Conservation (phyloP, 2,888 invertebrate species). For the Lymantria dispar region DNA sequence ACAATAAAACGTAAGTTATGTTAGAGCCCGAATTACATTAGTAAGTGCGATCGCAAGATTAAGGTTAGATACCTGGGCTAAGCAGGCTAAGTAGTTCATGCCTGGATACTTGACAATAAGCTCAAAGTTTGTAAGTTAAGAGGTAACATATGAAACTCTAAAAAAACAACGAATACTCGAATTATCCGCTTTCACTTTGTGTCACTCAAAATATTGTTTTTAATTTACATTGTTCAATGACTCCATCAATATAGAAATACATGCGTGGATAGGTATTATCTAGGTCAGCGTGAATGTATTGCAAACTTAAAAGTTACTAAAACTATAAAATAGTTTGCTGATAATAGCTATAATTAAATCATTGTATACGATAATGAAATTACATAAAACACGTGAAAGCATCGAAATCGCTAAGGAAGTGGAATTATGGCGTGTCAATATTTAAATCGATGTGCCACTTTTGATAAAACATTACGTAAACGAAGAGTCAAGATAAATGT, state of each 20-base stretch:
- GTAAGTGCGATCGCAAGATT: no score
- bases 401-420: constrained; percentile 32
- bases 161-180: constrained; percentile 55
- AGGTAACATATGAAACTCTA: not conserved
- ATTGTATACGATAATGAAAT: constrained; percentile 31
- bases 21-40: no score
- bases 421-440: constrained; percentile 38
- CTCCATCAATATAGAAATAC: not conserved
- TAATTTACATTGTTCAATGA: constrained; percentile 54
- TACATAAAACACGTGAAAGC: constrained; percentile 43
- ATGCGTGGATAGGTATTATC: not conserved
- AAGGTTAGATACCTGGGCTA: no score
- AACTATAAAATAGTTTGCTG: constrained; percentile 14
- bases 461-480: constrained; percentile 29
- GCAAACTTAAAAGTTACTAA: not conserved
- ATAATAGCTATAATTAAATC: constrained; percentile 18
- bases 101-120: no score
- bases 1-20: no score
- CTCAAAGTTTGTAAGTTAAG: no score
- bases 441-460: constrained; percentile 35
- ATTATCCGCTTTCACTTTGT: constrained; percentile 69
- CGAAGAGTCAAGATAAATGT: constrained; percentile 23
- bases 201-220: constrained; percentile 54
- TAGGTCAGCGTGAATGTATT: not conserved
- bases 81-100: no score